Evolutionary conservation across 2,797 vertebrate species (phyloP).

Genomic region (Alcedo atthis): DNA sequence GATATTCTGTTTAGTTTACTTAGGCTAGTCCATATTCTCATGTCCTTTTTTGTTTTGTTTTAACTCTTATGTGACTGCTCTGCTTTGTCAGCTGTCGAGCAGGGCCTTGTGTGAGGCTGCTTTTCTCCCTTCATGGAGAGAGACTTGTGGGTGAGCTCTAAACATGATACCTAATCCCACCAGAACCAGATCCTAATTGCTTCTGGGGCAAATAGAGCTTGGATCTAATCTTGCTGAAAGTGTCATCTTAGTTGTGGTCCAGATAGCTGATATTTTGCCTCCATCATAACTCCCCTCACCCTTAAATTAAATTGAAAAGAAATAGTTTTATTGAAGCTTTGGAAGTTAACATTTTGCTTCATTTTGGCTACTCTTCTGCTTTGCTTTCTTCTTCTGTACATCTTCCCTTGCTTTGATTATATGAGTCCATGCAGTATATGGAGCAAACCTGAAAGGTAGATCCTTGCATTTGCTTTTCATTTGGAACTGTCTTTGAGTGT

Average conservation of each 20-base stretch:
- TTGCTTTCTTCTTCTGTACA: neutral
- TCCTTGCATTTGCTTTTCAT: neutral
- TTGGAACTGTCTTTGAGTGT: neutral
- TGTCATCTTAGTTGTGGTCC: rapidly evolving
- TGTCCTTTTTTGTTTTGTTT: neutral
- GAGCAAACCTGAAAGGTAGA: neutral
- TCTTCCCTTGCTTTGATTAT: neutral
- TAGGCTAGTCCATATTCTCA: neutral
- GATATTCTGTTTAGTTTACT: neutral
- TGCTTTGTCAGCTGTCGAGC: neutral
- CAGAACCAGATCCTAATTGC: neutral
- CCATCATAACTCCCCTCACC: neutral
- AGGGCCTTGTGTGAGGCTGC: neutral
- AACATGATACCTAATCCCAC: neutral
- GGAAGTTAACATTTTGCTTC: neutral
- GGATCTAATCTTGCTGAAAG: neutral
- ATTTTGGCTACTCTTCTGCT: neutral
- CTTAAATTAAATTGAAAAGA: neutral
- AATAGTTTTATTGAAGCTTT: neutral
- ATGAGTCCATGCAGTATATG: neutral
- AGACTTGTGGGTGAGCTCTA: neutral
- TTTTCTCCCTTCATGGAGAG: neutral
- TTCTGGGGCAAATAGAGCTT: neutral
- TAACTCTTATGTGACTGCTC: neutral
- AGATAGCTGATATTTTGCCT: neutral